Conservation (phyloP, 2,113 vertebrate species). For the Chinchilla lanigera region DNA sequence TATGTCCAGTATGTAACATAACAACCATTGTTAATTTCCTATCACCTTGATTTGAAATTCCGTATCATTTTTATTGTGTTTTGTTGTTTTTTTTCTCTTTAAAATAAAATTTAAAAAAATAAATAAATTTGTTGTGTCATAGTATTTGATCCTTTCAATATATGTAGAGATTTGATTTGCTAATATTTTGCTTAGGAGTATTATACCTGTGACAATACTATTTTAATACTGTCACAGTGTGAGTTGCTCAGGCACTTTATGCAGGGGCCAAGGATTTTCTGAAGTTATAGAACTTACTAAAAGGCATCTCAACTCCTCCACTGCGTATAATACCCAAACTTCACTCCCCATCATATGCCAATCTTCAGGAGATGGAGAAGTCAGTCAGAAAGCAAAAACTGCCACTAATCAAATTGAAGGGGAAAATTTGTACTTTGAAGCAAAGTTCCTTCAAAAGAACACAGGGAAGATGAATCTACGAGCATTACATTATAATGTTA, state of each 20-base stretch:
- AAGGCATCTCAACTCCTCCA: not conserved
- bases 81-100: too few species aligned
- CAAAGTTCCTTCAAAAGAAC: conserved; percentile 49
- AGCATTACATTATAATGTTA: conserved; percentile 40
- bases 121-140: not conserved
- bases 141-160: not conserved
- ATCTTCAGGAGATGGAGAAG: conserved; percentile 12
- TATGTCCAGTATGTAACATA: not conserved
- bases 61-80: too few species aligned
- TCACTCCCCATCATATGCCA: not conserved
- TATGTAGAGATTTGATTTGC: not conserved
- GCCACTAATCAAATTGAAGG: conserved; percentile 1
- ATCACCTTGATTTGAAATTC: too few species aligned
- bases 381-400: not conserved
- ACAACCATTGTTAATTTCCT: too few species aligned
- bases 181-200: not conserved
- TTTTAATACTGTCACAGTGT: not conserved
- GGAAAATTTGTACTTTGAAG: conserved; percentile 12
- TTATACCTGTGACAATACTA: not conserved
- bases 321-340: not conserved
- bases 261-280: not conserved
- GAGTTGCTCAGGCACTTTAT: not conserved
- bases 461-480: conserved; percentile 40
- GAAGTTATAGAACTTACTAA: not conserved
- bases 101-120: too few species aligned